Evolutionary conservation across 2,113 vertebrate genomes (phyloP).

Genomic region (Zosterops lateralis): DNA sequence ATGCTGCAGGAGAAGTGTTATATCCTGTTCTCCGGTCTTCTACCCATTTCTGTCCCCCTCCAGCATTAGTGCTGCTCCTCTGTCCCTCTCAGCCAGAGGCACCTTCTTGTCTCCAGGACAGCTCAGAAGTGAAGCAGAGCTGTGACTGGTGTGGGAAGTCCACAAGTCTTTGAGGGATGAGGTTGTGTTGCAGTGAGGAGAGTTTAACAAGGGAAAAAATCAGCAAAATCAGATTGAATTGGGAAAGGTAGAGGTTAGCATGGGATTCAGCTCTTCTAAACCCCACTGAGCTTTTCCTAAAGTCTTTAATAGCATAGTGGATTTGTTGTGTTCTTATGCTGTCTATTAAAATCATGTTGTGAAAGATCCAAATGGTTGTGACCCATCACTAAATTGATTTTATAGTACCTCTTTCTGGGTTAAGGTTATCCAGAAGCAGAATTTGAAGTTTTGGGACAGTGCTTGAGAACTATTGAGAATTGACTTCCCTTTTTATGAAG

Average conservation of each 20-base stretch:
- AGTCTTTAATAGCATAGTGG: not conserved
- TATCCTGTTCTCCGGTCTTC: not conserved
- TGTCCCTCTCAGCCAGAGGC: not conserved
- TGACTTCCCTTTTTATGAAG: not conserved
- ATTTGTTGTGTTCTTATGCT: not conserved
- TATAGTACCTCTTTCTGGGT: not conserved
- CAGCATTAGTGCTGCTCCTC: not conserved
- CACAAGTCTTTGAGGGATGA: not conserved
- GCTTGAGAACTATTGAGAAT: not conserved
- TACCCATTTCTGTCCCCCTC: not conserved
- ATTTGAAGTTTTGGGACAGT: not conserved
- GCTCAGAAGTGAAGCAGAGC: not conserved
- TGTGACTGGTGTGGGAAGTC: not conserved
- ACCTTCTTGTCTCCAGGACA: not conserved
- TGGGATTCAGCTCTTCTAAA: not conserved
- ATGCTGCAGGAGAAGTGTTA: not conserved
- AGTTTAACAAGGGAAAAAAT: not conserved
- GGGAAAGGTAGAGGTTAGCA: not conserved
- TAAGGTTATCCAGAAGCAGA: not conserved
- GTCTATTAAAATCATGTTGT: not conserved
- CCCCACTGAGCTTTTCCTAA: not conserved
- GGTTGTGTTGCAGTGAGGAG: not conserved
- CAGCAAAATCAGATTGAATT: not conserved
- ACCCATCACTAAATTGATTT: not conserved
- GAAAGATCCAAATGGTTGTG: not conserved